Evolutionary conservation across 2,113 vertebrate species (phyloP).

Genomic region (Thalassarche chlororhynchos): DNA sequence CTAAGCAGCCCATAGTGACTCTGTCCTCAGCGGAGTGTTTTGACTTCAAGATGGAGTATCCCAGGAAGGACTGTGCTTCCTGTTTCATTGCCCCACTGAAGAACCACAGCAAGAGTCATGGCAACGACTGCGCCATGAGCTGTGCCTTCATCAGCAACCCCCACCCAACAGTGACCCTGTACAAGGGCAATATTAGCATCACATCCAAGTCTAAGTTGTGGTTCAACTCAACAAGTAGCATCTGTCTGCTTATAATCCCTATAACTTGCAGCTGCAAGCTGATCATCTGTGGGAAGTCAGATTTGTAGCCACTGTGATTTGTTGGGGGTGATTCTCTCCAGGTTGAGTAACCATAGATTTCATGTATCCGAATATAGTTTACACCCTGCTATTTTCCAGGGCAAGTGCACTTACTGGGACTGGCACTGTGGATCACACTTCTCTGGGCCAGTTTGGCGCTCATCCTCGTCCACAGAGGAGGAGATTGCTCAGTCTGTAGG

Average conservation of each 20-base stretch:
- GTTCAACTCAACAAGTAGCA: constrained; percentile 59
- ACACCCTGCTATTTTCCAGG: neutral
- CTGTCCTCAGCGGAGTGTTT: neutral
- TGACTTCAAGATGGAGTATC: neutral
- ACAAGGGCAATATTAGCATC: constrained; percentile 54
- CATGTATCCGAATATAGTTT: neutral
- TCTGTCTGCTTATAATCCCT: constrained; percentile 66
- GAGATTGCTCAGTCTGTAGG: neutral
- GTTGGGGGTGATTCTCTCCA: neutral
- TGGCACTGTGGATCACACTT: neutral
- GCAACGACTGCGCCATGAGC: constrained; percentile 67
- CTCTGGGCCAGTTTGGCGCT: neutral
- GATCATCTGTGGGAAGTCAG: constrained; percentile 44
- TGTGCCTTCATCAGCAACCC: constrained; percentile 70
- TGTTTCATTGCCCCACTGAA: constrained; percentile 64
- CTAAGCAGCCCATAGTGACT: neutral
- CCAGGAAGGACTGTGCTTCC: constrained; percentile 44
- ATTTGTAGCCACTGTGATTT: neutral
- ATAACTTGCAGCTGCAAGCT: constrained; percentile 44
- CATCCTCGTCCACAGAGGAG: neutral
- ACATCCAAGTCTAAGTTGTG: constrained; percentile 54
- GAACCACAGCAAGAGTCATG: constrained; percentile 31
- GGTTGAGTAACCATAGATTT: neutral
- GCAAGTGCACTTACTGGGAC: neutral
- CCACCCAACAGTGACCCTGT: constrained; percentile 47